These are phyloP conservation scores for Petroica traversi DNA, from an alignment of 2,113 vertebrate species.

Conservation along the genomic window DNA sequence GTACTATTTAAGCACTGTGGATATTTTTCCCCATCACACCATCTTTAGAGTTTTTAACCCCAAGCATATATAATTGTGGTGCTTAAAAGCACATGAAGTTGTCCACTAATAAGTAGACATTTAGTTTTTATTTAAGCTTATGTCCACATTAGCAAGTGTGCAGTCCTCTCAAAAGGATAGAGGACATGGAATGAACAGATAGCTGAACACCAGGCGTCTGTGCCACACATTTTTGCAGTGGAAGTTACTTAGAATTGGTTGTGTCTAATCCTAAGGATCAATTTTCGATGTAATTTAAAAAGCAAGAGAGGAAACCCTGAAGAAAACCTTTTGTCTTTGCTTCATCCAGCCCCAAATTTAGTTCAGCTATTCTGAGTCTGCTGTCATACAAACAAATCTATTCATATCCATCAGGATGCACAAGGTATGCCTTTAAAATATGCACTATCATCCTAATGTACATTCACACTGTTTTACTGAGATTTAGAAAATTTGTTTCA, in stretches of 20 bases:
- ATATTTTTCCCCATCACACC: not conserved
- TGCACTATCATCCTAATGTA: not conserved
- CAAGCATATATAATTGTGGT: not conserved
- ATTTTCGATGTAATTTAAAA: not conserved
- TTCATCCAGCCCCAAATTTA: not conserved
- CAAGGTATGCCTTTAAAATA: not conserved
- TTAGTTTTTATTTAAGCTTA: not conserved
- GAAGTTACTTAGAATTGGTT: not conserved
- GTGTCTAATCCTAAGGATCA: not conserved
- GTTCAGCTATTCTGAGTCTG: not conserved
- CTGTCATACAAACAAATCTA: not conserved
- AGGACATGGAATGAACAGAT: rapidly evolving
- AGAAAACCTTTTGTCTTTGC: not conserved
- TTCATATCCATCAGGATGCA: not conserved
- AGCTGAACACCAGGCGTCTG: not conserved
- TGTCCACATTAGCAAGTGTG: not conserved
- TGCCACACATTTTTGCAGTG: not conserved
- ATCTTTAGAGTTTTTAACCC: not conserved
- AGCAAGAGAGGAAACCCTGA: not conserved
- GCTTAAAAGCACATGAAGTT: not conserved
- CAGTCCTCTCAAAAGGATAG: not conserved
- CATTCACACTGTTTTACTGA: not conserved
- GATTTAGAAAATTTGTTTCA: not conserved
- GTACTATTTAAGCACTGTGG: not conserved
- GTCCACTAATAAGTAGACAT: not conserved